phyloP scores from a whole-genome alignment of 1,140 invertebrate species.

The Achatina immaculata region DNA sequence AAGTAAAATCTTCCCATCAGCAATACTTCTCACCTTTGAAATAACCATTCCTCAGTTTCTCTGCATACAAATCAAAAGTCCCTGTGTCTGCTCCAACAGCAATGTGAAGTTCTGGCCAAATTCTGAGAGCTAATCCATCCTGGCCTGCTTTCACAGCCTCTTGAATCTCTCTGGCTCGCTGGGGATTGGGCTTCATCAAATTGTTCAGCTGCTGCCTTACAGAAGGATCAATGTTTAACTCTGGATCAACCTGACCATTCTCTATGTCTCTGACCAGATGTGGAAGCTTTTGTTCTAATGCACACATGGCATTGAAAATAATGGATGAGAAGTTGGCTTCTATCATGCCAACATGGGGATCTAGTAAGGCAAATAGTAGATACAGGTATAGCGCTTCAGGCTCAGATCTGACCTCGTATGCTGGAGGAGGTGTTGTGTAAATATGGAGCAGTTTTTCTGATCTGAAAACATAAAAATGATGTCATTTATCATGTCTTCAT shows the following conservation, averaged over 20 bases:
- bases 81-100: slow-evolving; percentile 65
- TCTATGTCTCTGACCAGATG: slow-evolving; percentile 62
- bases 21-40: slow-evolving; percentile 56
- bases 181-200: slow-evolving; percentile 58
- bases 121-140: slow-evolving; percentile 56
- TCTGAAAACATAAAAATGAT: slow-evolving; percentile 44
- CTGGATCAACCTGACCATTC: slow-evolving; percentile 55
- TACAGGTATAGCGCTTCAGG: slow-evolving; percentile 68
- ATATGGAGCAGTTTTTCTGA: slow-evolving; percentile 63
- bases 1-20: too few species aligned
- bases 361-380: slow-evolving; percentile 66
- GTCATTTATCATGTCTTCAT: neutral
- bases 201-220: slow-evolving; percentile 57
- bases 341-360: slow-evolving; percentile 65
- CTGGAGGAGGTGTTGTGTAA: slow-evolving; percentile 64
- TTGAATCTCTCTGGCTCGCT: slow-evolving; percentile 61
- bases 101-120: slow-evolving; percentile 67
- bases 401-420: slow-evolving; percentile 64
- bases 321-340: slow-evolving; percentile 70
- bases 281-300: slow-evolving; percentile 56
- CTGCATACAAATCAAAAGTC: slow-evolving; percentile 64
- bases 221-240: slow-evolving; percentile 54
- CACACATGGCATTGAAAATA: slow-evolving; percentile 60
- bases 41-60: slow-evolving; percentile 56
- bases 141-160: slow-evolving; percentile 53